Evolutionary conservation across 2,888 invertebrate genomes (phyloP).

Genomic region (Piscicola geometra): DNA sequence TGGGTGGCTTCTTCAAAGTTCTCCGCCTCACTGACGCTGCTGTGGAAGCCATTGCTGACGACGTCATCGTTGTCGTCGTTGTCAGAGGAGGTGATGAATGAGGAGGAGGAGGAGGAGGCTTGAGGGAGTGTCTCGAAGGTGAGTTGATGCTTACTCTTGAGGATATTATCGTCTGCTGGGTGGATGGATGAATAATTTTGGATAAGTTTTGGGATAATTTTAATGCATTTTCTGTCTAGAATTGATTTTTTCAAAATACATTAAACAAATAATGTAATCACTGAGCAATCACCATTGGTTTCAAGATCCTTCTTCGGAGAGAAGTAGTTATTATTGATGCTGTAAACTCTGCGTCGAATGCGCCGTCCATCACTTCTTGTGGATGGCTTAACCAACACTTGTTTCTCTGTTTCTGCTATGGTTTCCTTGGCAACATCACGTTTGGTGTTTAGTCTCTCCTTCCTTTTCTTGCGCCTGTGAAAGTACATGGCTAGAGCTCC

Average conservation of each 20-base stretch:
- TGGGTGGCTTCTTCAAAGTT: background rate
- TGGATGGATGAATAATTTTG: too few relatives aligned
- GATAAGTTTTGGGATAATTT: too few relatives aligned
- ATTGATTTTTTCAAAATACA: too few relatives aligned
- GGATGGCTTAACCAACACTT: background rate
- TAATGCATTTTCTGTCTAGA: too few relatives aligned
- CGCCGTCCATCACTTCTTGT: background rate
- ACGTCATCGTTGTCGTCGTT: background rate
- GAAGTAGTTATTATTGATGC: constrained; percentile 7
- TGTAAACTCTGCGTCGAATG: background rate
- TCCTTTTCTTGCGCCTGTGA: constrained; percentile 42
- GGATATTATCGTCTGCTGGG: too few relatives aligned
- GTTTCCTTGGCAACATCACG: constrained; percentile 25
- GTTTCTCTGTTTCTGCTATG: background rate
- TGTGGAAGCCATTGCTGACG: background rate
- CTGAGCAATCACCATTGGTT: too few relatives aligned
- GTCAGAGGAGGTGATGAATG: too few relatives aligned
- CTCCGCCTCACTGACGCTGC: background rate
- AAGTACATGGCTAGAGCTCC: constrained; percentile 73
- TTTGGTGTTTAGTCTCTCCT: constrained; percentile 12
- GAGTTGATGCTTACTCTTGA: too few relatives aligned
- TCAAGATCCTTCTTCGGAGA: background rate
- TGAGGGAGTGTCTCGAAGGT: too few relatives aligned
- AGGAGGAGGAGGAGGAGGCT: too few relatives aligned
- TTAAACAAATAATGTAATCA: too few relatives aligned